These are phyloP conservation scores for Thera obeliscata DNA, from an alignment of 2,888 invertebrate species.

Conservation along the genomic window DNA sequence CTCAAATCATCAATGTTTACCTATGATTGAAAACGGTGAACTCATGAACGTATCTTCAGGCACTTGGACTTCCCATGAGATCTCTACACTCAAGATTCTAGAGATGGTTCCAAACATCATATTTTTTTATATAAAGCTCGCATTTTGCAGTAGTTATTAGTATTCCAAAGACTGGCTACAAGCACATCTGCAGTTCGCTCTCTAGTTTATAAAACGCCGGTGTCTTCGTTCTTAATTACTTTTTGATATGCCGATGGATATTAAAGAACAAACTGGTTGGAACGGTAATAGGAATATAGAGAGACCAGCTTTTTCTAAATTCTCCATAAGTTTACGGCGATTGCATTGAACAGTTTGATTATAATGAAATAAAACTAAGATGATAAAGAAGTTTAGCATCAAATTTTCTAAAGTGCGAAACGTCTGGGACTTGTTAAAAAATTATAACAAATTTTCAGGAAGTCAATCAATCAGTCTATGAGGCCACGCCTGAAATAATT, in stretches of 20 bases:
- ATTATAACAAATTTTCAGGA: no score
- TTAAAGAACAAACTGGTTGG: slow-evolving; percentile 40
- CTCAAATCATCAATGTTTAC: no score
- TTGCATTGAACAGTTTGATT: slow-evolving; percentile 32
- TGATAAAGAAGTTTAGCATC: no score
- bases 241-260: slow-evolving; percentile 44
- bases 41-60: no score
- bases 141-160: background rate
- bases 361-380: slow-evolving; percentile 10
- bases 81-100: background rate
- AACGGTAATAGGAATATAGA: slow-evolving; percentile 11
- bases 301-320: slow-evolving; percentile 41
- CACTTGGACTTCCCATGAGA: no score
- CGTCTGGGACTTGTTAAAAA: no score
- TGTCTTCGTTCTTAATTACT: slow-evolving; percentile 44
- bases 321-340: slow-evolving; percentile 36
- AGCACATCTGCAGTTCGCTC: slow-evolving; percentile 6
- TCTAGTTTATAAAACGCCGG: slow-evolving; percentile 21
- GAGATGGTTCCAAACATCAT: background rate
- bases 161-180: background rate
- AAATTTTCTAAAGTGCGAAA: no score
- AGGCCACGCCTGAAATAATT: no score
- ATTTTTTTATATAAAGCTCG: background rate
- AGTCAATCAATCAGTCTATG: no score
- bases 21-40: no score